Evolutionary conservation across 2,888 invertebrate species (phyloP).

Genomic region (Itoplectis maculator): DNA sequence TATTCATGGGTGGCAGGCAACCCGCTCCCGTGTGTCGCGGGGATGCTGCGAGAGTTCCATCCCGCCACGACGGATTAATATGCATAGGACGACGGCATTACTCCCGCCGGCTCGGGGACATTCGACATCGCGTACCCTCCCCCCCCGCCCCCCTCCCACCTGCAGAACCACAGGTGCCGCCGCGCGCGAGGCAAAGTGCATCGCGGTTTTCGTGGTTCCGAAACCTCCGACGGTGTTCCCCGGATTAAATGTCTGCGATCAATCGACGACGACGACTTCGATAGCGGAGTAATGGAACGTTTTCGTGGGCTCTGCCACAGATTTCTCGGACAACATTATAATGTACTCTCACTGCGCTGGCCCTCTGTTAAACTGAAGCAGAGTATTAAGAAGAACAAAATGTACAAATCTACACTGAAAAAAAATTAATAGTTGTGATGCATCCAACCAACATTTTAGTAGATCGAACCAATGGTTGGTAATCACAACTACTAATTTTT

Average conservation of each 20-base stretch:
- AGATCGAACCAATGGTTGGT: no score
- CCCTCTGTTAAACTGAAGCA: no score
- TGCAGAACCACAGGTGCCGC: constrained; percentile 46
- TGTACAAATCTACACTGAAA: no score
- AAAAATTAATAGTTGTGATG: no score
- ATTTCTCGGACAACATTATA: not conserved
- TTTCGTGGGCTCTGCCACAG: not conserved
- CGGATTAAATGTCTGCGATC: constrained; percentile 14
- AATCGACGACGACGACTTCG: not conserved
- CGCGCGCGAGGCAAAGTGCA: constrained; percentile 24
- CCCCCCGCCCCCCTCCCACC: no score
- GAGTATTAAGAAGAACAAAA: no score
- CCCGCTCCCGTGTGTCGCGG: constrained; percentile 66
- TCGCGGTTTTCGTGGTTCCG: not conserved
- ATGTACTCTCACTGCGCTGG: no score
- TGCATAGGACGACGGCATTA: constrained; percentile 79
- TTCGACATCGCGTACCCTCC: constrained; percentile 61
- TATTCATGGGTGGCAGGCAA: constrained; percentile 77
- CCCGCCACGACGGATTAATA: constrained; percentile 79
- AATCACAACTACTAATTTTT: no score
- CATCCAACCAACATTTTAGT: no score
- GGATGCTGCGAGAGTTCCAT: constrained; percentile 36
- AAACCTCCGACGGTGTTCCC: constrained; percentile 8
- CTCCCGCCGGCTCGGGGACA: constrained; percentile 67
- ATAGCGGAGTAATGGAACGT: not conserved